A percentile compares a stretch with the other conserved stretches of the same genome.
Evolutionary conservation across 2,797 vertebrate genomes (phyloP).

Genomic region (Leptodactylus fallax): DNA sequence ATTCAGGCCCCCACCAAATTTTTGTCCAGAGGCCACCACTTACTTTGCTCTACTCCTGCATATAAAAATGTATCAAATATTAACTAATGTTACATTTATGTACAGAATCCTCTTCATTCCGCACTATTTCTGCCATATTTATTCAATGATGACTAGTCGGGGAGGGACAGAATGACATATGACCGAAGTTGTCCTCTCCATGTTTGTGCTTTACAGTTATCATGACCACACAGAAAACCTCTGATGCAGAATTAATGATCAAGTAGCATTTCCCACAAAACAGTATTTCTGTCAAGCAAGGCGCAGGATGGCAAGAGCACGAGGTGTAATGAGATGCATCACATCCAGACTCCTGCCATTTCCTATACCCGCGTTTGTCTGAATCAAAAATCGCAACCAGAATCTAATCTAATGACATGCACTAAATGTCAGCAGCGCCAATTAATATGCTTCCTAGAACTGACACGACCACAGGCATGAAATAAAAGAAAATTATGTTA

Average conservation of each 20-base stretch:
- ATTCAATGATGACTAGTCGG: too few relatives aligned
- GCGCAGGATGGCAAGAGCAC: neutral
- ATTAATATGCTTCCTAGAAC: constrained; percentile 57
- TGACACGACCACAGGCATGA: constrained; percentile 59
- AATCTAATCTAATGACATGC: constrained; percentile 37
- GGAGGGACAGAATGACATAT: neutral
- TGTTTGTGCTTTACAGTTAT: neutral
- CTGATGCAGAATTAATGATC: constrained; percentile 24
- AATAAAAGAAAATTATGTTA: constrained; percentile 64
- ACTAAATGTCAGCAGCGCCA: constrained; percentile 57
- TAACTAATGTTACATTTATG: neutral
- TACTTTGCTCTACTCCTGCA: neutral
- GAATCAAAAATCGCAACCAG: constrained; percentile 47
- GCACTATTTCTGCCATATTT: too few relatives aligned
- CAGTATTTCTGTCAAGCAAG: constrained; percentile 2
- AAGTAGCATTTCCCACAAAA: constrained; percentile 15
- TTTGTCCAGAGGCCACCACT: too few relatives aligned
- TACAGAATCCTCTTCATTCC: too few relatives aligned
- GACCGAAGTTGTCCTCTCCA: neutral
- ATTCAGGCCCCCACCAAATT: neutral
- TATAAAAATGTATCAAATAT: too few relatives aligned
- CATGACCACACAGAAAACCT: neutral
- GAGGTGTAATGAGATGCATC: constrained; percentile 29
- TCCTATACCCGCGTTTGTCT: constrained; percentile 44
- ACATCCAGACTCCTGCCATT: constrained; percentile 29